These are phyloP conservation scores for Lysandra coridon DNA, from an alignment of 2,888 invertebrate species.

Conservation along the genomic window DNA sequence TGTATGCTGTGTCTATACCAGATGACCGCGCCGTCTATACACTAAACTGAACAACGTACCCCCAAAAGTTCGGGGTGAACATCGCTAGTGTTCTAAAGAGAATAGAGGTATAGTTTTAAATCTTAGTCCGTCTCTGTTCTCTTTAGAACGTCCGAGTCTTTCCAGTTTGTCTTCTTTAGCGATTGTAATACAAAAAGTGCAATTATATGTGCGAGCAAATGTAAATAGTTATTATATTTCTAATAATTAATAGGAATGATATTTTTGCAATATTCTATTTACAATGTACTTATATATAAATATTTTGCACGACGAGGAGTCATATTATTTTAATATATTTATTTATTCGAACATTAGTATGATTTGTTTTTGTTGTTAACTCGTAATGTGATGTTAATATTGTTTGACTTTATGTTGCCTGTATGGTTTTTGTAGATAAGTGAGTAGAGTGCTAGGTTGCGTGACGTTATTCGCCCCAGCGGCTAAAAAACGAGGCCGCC, in stretches of 20 bases:
- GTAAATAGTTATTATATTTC: slow-evolving; percentile 41
- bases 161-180: slow-evolving; percentile 23
- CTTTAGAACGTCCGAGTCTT: neutral
- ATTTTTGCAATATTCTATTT: slow-evolving; percentile 37
- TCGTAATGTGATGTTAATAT: slow-evolving; percentile 30
- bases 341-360: slow-evolving; percentile 27
- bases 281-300: slow-evolving; percentile 33
- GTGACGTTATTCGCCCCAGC: neutral
- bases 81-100: slow-evolving; percentile 10
- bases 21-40: slow-evolving; percentile 27
- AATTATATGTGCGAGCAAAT: slow-evolving; percentile 40
- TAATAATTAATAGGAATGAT: slow-evolving; percentile 27
- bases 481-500: neutral
- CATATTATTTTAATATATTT: slow-evolving; percentile 34
- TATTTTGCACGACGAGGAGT: slow-evolving; percentile 38
- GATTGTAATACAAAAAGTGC: slow-evolving; percentile 38
- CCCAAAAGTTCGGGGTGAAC: neutral
- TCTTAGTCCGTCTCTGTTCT: neutral
- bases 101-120: slow-evolving; percentile 16
- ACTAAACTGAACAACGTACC: slow-evolving; percentile 4
- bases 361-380: slow-evolving; percentile 32
- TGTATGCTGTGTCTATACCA: slow-evolving; percentile 47
- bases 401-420: slow-evolving; percentile 25
- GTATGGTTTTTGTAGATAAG: slow-evolving; percentile 20
- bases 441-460: slow-evolving; percentile 23